Percentiles rank a stretch among this genome's conserved stretches.
Evolutionary conservation across 2,888 invertebrate genomes (phyloP).

Genomic region (Coecobrya sp.): DNA sequence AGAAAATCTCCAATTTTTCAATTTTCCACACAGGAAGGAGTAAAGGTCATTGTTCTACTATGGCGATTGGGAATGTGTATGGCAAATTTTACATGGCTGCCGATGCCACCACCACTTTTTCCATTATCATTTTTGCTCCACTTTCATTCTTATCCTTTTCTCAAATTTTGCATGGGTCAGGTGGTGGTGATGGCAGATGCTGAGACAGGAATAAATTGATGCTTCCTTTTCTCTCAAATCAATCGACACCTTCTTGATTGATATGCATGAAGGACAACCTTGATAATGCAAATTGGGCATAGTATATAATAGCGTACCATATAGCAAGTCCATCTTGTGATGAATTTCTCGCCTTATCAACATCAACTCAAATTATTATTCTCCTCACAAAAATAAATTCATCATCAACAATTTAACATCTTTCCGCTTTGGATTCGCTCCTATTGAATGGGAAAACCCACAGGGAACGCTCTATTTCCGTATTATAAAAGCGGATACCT

Average conservation of each 20-base stretch:
- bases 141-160: slow-evolving; percentile 43
- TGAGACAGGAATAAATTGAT: not conserved
- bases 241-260: slow-evolving; percentile 19
- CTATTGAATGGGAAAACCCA: not conserved
- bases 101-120: not conserved
- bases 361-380: not conserved
- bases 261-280: slow-evolving; percentile 29
- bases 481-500: slow-evolving; percentile 37
- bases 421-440: not conserved
- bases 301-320: not conserved
- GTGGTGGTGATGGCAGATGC: slow-evolving; percentile 2
- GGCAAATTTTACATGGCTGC: not conserved
- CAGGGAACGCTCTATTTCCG: slow-evolving; percentile 64
- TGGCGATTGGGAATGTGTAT: slow-evolving; percentile 21
- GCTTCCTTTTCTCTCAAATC: not conserved
- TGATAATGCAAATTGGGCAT: not conserved
- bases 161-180: slow-evolving; percentile 26
- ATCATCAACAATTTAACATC: not conserved
- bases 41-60: slow-evolving; percentile 4
- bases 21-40: no score
- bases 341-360: not conserved
- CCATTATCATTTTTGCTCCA: slow-evolving; percentile 29
- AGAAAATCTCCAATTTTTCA: not conserved
- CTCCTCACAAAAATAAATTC: not conserved
- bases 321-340: not conserved